Conservation (phyloP, 2,888 invertebrate genomes). For the Cyclophora albipunctata region DNA sequence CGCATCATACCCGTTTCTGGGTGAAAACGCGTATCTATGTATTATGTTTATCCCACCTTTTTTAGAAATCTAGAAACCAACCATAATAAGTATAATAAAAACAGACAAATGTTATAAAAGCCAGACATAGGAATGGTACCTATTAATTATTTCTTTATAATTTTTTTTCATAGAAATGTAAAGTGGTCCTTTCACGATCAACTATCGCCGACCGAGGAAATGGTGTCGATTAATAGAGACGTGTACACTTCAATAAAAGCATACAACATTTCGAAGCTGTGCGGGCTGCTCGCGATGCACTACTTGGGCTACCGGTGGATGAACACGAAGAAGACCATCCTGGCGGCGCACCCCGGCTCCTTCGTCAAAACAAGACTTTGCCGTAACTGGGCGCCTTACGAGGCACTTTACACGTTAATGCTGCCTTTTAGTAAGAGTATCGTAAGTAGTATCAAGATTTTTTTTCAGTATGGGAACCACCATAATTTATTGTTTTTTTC, state of each 20-base stretch:
- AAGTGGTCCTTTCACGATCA: conserved; percentile 39
- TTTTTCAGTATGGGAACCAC: too few species aligned
- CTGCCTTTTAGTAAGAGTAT: conserved; percentile 94
- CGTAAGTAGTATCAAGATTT: conserved; percentile 53
- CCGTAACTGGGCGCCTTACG: conserved; percentile 90
- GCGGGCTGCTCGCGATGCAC: conserved; percentile 81
- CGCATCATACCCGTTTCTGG: too few species aligned
- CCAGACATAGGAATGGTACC: too few species aligned
- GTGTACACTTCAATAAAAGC: conserved; percentile 88
- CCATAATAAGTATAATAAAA: too few species aligned
- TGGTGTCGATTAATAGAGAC: conserved; percentile 80
- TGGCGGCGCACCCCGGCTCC: conserved; percentile 92
- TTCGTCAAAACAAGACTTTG: conserved; percentile 86
- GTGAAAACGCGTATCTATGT: too few species aligned
- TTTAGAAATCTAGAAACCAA: too few species aligned
- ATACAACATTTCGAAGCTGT: conserved; percentile 93
- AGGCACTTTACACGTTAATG: conserved; percentile 83
- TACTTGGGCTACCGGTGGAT: conserved; percentile 81
- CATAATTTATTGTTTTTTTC: too few species aligned
- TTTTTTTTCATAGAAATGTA: conserved; percentile 36
- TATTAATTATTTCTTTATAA: too few species aligned
- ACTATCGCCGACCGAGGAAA: conserved; percentile 63
- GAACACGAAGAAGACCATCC: conserved; percentile 80
- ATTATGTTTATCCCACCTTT: too few species aligned
- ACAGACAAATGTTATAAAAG: too few species aligned